These are phyloP conservation scores for Odocoileus hemionus DNA, from an alignment of 2,113 vertebrate genomes.

Conservation along the genomic window DNA sequence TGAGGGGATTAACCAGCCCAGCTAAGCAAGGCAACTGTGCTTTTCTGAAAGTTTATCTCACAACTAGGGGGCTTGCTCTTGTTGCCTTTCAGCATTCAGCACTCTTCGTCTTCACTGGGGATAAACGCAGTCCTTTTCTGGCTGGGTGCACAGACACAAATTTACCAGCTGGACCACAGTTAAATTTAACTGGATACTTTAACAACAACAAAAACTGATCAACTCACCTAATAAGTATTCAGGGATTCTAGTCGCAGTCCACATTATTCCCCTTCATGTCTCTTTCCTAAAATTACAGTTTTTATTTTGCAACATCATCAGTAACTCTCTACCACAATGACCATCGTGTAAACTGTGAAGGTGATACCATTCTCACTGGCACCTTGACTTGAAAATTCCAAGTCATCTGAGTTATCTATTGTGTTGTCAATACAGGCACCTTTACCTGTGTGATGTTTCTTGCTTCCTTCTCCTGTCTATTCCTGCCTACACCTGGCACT, in stretches of 20 bases:
- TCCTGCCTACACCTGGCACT: neutral
- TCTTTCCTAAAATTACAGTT: neutral
- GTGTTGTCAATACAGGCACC: neutral
- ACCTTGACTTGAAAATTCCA: neutral
- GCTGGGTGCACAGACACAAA: conserved; percentile 43
- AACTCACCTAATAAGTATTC: conserved; percentile 5
- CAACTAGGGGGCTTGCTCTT: neutral
- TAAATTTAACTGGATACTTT: conserved; percentile 49
- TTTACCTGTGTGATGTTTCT: neutral
- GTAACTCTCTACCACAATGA: neutral
- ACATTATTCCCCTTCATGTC: neutral
- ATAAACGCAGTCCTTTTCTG: conserved; percentile 38
- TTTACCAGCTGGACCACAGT: conserved; percentile 52
- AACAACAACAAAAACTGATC: neutral
- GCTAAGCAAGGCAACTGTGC: too few species aligned
- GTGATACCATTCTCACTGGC: neutral
- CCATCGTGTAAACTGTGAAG: neutral
- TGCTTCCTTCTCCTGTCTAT: neutral
- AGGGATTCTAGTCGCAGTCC: neutral
- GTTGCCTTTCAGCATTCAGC: neutral
- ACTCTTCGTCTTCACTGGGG: neutral
- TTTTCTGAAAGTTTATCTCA: neutral
- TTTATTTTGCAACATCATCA: conserved; percentile 22
- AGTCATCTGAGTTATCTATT: neutral
- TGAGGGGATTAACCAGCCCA: neutral